phyloP scores from a whole-genome alignment of 2,797 vertebrate genomes.

The Eulemur mongoz region DNA sequence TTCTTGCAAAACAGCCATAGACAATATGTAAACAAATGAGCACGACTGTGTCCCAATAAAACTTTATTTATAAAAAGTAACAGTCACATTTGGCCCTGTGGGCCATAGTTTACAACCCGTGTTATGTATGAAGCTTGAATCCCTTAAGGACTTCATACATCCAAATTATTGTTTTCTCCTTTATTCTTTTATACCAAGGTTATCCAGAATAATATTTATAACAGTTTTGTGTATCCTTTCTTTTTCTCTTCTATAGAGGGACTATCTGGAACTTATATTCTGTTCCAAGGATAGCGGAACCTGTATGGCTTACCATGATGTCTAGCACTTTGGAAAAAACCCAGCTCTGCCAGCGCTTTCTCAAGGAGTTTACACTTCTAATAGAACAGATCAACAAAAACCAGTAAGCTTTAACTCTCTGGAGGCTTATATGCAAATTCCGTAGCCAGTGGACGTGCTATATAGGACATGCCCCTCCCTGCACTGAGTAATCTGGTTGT shows the following conservation, averaged over 20 bases:
- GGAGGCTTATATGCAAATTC: not conserved
- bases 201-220: not conserved
- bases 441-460: accelerated
- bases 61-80: not conserved
- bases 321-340: slow-evolving; percentile 89
- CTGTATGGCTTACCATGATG: slow-evolving; percentile 93
- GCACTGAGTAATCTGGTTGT: not conserved
- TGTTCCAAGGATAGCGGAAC: slow-evolving; percentile 90
- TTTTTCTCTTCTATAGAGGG: slow-evolving; percentile 82
- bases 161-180: not conserved
- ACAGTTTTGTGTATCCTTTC: not conserved
- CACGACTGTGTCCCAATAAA: not conserved
- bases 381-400: slow-evolving; percentile 91
- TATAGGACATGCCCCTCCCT: accelerated
- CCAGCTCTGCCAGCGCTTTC: slow-evolving; percentile 89
- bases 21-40: not conserved
- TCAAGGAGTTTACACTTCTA: slow-evolving; percentile 89
- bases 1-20: not conserved
- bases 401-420: slow-evolving; percentile 85
- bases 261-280: slow-evolving; percentile 92
- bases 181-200: not conserved
- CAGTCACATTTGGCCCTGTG: not conserved
- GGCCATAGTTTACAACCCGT: not conserved
- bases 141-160: not conserved
- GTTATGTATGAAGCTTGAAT: not conserved